Conservation (phyloP, 2,888 invertebrate genomes). For the Drosophila fulvimacula region DNA sequence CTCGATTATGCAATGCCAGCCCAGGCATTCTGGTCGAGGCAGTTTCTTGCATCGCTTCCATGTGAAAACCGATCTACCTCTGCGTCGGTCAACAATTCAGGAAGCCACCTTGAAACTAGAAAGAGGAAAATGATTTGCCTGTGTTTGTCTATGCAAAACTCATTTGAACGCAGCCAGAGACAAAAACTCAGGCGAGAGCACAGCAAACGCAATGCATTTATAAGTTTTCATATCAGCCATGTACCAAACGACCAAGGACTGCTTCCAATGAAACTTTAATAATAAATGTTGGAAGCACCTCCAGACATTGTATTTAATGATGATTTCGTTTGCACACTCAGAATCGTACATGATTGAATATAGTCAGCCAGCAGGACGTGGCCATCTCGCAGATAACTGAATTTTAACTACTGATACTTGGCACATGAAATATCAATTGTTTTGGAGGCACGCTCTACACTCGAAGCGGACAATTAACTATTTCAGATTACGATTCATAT, state of each 20-base stretch:
- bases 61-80: not conserved
- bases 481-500: conserved; percentile 11
- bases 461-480: not conserved
- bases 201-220: conserved; percentile 53
- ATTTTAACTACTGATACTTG: conserved; percentile 1
- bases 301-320: not conserved
- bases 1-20: conserved; percentile 53
- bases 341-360: not conserved
- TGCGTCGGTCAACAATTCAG: conserved; percentile 14
- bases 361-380: not conserved
- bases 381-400: not conserved
- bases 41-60: conserved; percentile 2
- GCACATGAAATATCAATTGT: conserved; percentile 26
- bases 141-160: conserved; percentile 73
- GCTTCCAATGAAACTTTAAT: not conserved
- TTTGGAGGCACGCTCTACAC: conserved; percentile 2
- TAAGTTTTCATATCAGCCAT: conserved; percentile 33
- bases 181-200: conserved; percentile 22
- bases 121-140: conserved; percentile 19
- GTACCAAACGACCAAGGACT: conserved; percentile 14
- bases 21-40: conserved; percentile 11
- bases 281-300: not conserved
- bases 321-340: not conserved
- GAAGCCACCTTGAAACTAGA: conserved; percentile 1
- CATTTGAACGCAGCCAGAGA: conserved; percentile 53